Conservation (phyloP, 2,797 vertebrate genomes). For the Amblyraja radiata region DNA sequence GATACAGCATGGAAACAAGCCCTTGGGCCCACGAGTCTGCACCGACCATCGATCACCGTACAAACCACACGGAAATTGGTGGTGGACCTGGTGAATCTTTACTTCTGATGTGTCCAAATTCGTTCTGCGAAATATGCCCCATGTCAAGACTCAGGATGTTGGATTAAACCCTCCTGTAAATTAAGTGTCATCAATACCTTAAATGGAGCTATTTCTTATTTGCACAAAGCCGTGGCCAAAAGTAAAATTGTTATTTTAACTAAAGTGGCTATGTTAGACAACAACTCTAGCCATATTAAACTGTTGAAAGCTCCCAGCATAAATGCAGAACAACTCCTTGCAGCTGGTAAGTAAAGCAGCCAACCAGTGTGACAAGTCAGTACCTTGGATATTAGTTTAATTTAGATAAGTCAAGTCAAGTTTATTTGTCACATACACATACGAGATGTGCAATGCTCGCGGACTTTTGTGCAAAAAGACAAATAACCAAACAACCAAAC, state of each 20-base stretch:
- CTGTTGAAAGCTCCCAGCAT: conserved; percentile 9
- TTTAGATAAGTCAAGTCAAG: too few relatives aligned
- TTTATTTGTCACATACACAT: too few relatives aligned
- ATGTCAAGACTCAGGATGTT: neutral
- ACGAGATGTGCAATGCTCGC: too few relatives aligned
- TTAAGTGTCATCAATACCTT: neutral
- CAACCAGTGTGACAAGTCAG: conserved; percentile 4
- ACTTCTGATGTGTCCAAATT: neutral
- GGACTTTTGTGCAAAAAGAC: too few relatives aligned
- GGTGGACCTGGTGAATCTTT: too few relatives aligned
- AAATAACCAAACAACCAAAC: too few relatives aligned
- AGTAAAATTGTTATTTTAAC: neutral
- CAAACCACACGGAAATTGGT: too few relatives aligned
- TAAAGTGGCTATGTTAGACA: neutral
- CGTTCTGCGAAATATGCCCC: neutral
- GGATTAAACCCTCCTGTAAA: neutral
- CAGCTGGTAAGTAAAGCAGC: neutral
- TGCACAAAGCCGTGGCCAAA: neutral
- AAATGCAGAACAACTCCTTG: neutral
- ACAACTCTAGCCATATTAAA: neutral
- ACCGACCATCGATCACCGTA: too few relatives aligned
- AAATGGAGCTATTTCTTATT: neutral
- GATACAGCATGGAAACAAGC: too few relatives aligned
- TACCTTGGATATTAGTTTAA: too few relatives aligned
- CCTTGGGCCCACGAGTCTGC: too few relatives aligned